A percentile compares a stretch with the other conserved stretches of the same genome.
Conservation (phyloP, 2,113 vertebrate species). For the Perca fluviatilis region DNA sequence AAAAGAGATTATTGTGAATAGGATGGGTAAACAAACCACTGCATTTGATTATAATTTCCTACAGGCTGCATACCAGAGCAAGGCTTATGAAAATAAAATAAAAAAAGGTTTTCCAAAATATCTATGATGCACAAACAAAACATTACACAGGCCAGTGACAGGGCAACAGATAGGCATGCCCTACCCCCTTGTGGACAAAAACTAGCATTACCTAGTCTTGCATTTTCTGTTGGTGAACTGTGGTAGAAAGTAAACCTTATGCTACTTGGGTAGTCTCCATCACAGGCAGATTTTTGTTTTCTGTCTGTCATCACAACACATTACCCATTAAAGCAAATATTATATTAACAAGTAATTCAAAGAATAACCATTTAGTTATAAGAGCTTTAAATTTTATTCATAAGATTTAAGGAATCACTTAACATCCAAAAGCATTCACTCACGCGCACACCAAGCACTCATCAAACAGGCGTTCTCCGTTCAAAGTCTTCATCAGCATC, state of each 20-base stretch:
- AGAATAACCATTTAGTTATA: not conserved
- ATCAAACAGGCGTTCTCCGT: constrained; percentile 19
- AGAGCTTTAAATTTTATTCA: constrained; percentile 68
- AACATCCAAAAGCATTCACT: constrained; percentile 38
- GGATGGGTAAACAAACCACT: constrained; percentile 57
- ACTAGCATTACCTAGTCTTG: not conserved
- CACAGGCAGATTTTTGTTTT: too few relatives aligned
- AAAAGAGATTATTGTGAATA: constrained; percentile 52
- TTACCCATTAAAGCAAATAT: not conserved
- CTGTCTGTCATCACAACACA: not conserved
- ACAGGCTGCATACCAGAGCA: constrained; percentile 62
- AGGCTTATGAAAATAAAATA: constrained; percentile 50
- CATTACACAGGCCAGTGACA: constrained; percentile 1
- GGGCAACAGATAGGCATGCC: not conserved
- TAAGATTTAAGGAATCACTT: constrained; percentile 23
- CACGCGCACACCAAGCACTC: constrained; percentile 52
- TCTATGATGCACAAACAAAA: constrained; percentile 54
- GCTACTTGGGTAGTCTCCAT: not conserved
- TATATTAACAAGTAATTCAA: not conserved
- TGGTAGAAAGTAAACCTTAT: not conserved
- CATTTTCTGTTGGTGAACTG: not conserved
- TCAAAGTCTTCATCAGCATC: constrained; percentile 20
- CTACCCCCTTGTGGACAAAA: constrained; percentile 64
- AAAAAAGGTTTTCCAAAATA: constrained; percentile 60
- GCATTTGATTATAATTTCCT: constrained; percentile 62